Conservation (phyloP, 2,797 vertebrate genomes). For the Anabacerthia variegaticeps region DNA sequence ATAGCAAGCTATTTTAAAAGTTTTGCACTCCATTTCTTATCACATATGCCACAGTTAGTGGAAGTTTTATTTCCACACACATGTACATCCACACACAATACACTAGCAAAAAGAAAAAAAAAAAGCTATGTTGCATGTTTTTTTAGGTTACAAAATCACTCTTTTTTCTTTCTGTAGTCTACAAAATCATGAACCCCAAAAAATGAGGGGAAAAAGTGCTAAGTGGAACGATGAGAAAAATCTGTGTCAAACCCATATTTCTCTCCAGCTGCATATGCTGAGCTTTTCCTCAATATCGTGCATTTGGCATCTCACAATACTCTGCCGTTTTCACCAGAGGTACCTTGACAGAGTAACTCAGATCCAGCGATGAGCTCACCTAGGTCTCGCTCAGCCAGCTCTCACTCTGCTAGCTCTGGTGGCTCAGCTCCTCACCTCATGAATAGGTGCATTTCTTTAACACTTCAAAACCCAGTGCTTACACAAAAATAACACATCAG, state of each 20-base stretch:
- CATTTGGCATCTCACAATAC: not conserved
- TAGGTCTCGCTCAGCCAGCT: not conserved
- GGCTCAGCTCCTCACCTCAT: not conserved
- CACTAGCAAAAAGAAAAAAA: not conserved
- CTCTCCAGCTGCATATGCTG: not conserved
- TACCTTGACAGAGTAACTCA: not conserved
- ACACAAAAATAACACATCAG: not conserved
- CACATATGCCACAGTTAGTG: not conserved
- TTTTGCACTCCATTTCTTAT: conserved; percentile 3
- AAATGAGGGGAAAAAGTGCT: not conserved
- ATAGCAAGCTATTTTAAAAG: conserved; percentile 32
- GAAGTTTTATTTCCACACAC: conserved; percentile 11
- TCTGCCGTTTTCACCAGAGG: not conserved
- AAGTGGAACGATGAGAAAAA: not conserved
- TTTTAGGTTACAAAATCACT: conserved; percentile 19
- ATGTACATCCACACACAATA: not conserved
- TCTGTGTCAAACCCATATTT: not conserved
- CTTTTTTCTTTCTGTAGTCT: not conserved
- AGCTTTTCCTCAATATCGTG: not conserved
- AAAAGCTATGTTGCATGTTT: not conserved
- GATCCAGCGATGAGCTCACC: rapidly evolving
- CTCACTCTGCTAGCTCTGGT: not conserved
- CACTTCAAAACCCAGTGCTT: not conserved
- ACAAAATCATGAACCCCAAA: not conserved
- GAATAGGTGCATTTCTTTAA: not conserved